Evolutionary conservation across 2,797 vertebrate species (phyloP), one percentile per base, ranked within the genome.

Genomic region (Pelochelys cantorii): DNA sequence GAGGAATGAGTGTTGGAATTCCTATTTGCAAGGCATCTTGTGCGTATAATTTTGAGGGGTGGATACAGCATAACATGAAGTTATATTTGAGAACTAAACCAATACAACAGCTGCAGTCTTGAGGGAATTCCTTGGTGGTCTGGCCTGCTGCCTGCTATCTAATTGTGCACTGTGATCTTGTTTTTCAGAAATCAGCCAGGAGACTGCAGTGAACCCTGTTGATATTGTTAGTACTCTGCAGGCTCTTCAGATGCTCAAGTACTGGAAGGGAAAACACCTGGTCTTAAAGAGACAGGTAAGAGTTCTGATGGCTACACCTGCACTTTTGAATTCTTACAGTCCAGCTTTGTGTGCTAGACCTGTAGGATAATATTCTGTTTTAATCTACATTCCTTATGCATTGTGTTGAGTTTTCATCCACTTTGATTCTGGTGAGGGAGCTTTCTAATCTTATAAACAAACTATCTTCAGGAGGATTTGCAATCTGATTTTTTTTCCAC

Each of bases 171-270:
- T 83, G 42, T 77, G 83, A 2, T 82, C 0, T 54, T 59, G 86
- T 42, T 92, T 96, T 98, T 91, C 98, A 99, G 99, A 99, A 96
- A 99, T 99, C 97, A 99, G 99, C 97, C 99, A 99, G 98, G 99
- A 99, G 97, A 99, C 99, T 0, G 99, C 99, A 0, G 99, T 99
- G 62, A 99, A 99, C 97, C 99, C 99, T 0, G 99, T 99, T 65
- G 99, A 99, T 98, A 99, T 99, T 1, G 99, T 99, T 88, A 99
- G 99, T 98, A 99, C 99, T 0, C 98, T 99, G 97, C 99, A 99
- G 98, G 99, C 99, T 3, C 99, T 99, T 85, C 99, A 99, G 98
- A 99, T 99, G 99, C 99, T 99, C 54, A 99, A 99, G 92, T 99
- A 99, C 94, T 99, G 99, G 99, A 99, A 99, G 95, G 99, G 99